Evolutionary conservation across 2,888 invertebrate species (phyloP).

Genomic region (Archips xylosteana): DNA sequence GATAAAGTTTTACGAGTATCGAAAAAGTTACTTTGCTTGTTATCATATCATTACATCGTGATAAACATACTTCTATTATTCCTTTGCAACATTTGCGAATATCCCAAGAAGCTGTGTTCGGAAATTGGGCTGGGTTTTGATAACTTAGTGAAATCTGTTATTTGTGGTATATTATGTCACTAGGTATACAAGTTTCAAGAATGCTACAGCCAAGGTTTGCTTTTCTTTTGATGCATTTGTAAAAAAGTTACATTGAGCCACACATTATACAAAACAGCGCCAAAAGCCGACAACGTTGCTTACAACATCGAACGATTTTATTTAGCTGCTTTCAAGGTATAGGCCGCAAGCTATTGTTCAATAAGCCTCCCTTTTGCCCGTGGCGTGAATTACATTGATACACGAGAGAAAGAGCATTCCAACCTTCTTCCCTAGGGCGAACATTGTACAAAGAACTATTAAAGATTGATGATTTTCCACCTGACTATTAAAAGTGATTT

Average conservation of each 20-base stretch:
- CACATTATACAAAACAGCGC: constrained; percentile 36
- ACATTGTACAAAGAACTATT: not conserved
- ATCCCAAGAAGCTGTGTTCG: not conserved
- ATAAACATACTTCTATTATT: not conserved
- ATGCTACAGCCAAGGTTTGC: not conserved
- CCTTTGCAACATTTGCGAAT: not conserved
- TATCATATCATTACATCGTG: not conserved
- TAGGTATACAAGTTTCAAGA: not conserved
- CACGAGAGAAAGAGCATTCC: constrained; percentile 40
- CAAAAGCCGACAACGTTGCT: constrained; percentile 33
- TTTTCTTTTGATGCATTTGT: not conserved
- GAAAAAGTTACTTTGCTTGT: not conserved
- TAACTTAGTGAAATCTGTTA: not conserved
- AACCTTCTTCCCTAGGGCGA: constrained; percentile 13
- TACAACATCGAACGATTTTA: constrained; percentile 22
- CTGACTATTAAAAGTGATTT: not conserved
- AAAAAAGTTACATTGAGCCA: constrained; percentile 14
- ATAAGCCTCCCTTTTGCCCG: constrained; percentile 21
- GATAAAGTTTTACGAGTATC: not conserved
- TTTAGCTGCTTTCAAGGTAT: constrained; percentile 12
- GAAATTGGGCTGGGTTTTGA: not conserved
- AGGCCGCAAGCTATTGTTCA: constrained; percentile 29
- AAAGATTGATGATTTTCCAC: not conserved
- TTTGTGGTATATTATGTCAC: not conserved
- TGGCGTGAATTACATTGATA: constrained; percentile 10